phyloP scores from a whole-genome alignment of 2,797 vertebrate genomes.

The Chelon auratus region DNA sequence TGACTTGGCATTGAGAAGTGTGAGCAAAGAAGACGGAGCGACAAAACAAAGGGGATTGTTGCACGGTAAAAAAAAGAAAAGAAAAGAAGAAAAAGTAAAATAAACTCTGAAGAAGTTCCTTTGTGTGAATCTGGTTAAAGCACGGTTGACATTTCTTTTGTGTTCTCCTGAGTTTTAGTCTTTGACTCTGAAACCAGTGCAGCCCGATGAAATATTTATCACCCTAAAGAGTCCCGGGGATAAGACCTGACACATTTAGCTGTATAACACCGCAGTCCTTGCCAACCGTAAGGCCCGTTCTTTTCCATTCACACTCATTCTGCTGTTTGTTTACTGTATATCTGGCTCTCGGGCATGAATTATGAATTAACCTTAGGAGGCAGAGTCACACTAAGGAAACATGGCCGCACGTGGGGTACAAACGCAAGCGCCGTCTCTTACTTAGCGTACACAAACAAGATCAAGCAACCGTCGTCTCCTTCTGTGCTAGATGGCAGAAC shows the following conservation, averaged over 20 bases:
- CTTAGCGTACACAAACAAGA: constrained; percentile 60
- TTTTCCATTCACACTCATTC: constrained; percentile 51
- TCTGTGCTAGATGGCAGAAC: constrained; percentile 28
- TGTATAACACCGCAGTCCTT: constrained; percentile 47
- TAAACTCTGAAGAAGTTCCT: constrained; percentile 30
- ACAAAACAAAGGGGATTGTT: constrained; percentile 29
- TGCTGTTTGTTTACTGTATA: constrained; percentile 70
- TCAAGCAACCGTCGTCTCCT: constrained; percentile 59
- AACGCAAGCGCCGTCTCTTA: constrained; percentile 35
- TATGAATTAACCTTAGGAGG: constrained; percentile 73
- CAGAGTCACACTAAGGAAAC: constrained; percentile 63
- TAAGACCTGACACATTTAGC: constrained; percentile 78
- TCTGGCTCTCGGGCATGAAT: constrained; percentile 72
- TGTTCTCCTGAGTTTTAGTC: constrained; percentile 58
- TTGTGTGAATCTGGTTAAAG: constrained; percentile 59
- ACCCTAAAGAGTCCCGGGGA: constrained; percentile 71
- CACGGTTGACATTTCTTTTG: constrained; percentile 64
- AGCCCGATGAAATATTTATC: constrained; percentile 77
- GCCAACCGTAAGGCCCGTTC: constrained; percentile 47
- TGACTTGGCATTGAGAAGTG: constrained; percentile 62
- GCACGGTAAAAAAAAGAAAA: constrained; percentile 13
- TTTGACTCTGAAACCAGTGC: constrained; percentile 69
- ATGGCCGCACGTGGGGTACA: constrained; percentile 65
- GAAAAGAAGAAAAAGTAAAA: constrained; percentile 19
- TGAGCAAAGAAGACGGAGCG: constrained; percentile 24